These are phyloP conservation scores for Sebastes cheni DNA, from an alignment of 2,797 vertebrate species.

Conservation along the genomic window DNA sequence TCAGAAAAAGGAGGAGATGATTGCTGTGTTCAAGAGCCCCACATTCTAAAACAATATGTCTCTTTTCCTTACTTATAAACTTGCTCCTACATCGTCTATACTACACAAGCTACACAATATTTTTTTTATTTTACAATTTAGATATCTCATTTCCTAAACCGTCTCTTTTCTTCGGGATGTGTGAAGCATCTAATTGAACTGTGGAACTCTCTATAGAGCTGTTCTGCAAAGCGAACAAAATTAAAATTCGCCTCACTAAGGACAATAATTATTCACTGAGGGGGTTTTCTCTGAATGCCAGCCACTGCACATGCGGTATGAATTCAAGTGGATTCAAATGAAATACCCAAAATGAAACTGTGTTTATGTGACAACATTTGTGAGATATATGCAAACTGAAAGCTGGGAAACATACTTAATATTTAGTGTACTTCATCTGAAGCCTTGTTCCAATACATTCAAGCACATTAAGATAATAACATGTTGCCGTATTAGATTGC, in stretches of 20 bases:
- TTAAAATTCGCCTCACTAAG: conserved; percentile 60
- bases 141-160: conserved; percentile 1
- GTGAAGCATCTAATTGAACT: conserved; percentile 56
- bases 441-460: not conserved
- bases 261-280: conserved; percentile 66
- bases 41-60: not conserved
- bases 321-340: conserved; percentile 38
- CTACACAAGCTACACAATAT: not conserved
- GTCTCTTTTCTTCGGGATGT: conserved; percentile 20
- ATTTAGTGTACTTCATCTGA: not conserved
- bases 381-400: not conserved
- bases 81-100: not conserved
- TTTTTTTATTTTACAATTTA: not conserved
- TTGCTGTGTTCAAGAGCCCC: not conserved
- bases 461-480: not conserved
- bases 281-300: conserved; percentile 46
- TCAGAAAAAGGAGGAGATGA: not conserved
- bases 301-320: conserved; percentile 24
- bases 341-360: conserved; percentile 24
- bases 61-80: not conserved
- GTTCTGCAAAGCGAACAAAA: conserved; percentile 58
- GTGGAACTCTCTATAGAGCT: conserved; percentile 48
- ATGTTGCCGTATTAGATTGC: not conserved
- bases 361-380: not conserved
- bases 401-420: conserved; percentile 18